Evolutionary conservation across 2,797 vertebrate genomes (phyloP), one percentile per base, ranked within the genome.

Genomic region (Gymnothorax javanicus): DNA sequence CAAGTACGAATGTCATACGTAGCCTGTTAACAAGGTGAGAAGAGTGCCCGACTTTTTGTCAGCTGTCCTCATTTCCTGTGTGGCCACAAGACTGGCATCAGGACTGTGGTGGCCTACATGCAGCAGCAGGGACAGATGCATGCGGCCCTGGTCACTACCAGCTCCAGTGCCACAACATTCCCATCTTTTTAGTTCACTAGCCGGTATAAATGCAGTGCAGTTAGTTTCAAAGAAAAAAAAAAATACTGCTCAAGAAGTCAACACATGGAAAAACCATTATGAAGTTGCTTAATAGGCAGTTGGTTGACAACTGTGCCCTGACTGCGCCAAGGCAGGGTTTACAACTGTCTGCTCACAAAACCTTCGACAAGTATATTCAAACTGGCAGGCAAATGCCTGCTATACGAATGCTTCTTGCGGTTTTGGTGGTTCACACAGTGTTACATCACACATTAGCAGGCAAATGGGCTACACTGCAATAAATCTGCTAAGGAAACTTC

Each of bases 21-120:
- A 56, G 17, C 50, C 20, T 23, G 52, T 81, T 81, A 56, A 81
- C 50, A 52, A 54, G 50, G 77, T 56, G 52, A 75, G 13, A 56
- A 52, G 77, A 73, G 87, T 77, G 69, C 64, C 71, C 6, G 73
- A 52, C 86, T 81, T 90, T 75, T 83, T 89, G 82, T 69, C 86
- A 79, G 84, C 27, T 83, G 83, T n/a, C 69, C 33, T 62, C 4
- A 84, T 20, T 62, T 86, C n/a, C 85, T 23, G n/a, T 64, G 23
- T 12, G 33, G 3, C 59, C 25, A 50, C 56, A 64, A 25, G 73
- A 5, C 75, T 33, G 85, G 85, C 33, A 84, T 82, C 77, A 56
- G 88, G 58, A 85, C 71, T 54, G n/a, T 62, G 33, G 57, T 13
- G 71, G 62, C 11, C 52, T 0, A 77, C 43, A 77, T 33, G 1